Evolutionary conservation across 2,113 vertebrate species (phyloP), one percentile per base, ranked within the genome.

Genomic region (Brachionichthys hirsutus): DNA sequence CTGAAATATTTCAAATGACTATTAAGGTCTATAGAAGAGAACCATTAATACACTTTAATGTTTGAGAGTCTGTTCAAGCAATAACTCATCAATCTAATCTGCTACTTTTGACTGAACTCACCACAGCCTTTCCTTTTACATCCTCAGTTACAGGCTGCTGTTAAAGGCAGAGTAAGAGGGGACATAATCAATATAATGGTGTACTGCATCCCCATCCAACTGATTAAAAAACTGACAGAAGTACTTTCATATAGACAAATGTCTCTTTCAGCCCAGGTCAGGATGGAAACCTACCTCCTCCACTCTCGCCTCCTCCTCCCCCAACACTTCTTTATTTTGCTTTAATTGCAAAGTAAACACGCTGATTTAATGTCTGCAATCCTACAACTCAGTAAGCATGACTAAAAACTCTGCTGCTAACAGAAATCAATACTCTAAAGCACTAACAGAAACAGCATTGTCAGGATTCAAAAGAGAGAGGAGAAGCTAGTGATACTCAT

Each of bases 321-420:
- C 85, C 24, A 71, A 77, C 58, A 55, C 34, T 38, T 74, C 30
- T 67, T 78, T 76, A 76, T 88, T 12, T 73, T 17, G 79, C 88
- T 88, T 88, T 62, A 77, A 76, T 60, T 46, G 43, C 66, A 45
- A 80, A 75, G 65, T 74, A 20, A 85, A 82, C 54, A 82, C 34
- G 84, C 9, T 36, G 11, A 40, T 76, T 83, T 30, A 73, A 64
- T 47, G 40, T 66, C 40, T 19, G 42, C 8, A 20, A 0, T 12
- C 9, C 48, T 44, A 58, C 13, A 60, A n/a, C 36, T 38, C 50
- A 24, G 51, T 10, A 15, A 18, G 48, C 8, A n/a, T 12, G 6
- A 30, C 30, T 45, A 20, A 62, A 7, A n/a, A 51, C 3, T 13
- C n/a, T n/a, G n/a, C n/a, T n/a, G n/a, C n/a, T n/a, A n/a, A n/a